Base-by-base conservation (phyloP, 2,888 invertebrate genomes). In the Isoperla grammatica region DNA sequence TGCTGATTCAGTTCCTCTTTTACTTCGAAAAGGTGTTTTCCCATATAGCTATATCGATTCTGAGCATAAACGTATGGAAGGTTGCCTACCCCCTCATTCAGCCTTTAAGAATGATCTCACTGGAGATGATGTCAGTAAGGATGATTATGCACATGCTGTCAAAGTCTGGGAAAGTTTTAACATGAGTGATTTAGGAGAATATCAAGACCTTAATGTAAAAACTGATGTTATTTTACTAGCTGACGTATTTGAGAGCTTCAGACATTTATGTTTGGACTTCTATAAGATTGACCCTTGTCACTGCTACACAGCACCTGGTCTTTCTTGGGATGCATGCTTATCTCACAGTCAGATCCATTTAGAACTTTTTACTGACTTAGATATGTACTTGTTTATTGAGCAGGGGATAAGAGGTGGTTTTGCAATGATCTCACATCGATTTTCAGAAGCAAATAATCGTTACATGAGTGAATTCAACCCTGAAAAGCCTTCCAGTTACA, bases 291-390 rank as follows among this genome's bases (percentile, higher is more conserved):
- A 73, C 65, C 67, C 70, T 3, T 62, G 65, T 23, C 68, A 70
- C 48, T 73, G 71, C 65, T 72, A 66, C 59, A 72, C 71, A 22
- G 56, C 67, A 6, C 71, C 71, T 1, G 70, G 71, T 1, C 62
- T 72, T 19, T 61, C 71, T 15, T 73, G 66, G 64, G 71, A 72
- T 63, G 69, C 70, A 0, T 71, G 72, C 70, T 60, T 73, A 3
- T 72, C 72, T 64, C 59, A 61, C 40, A 72, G 71, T 0, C 49
- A 65, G 43, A 59, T 72, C 11, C 54, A 69, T 50, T 50, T 73
- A 22, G 68, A 72, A 57, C 57, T 74, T 5, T 59, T 73, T 23
- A 69, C 68, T 1, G 71, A 74, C 60, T 63, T 70, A n/a, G 68
- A 71, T 57, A 71, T 69, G 68, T 19, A 70, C 46, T 56, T 69